Percentiles rank a stretch among this genome's conserved stretches.
phyloP scores from a whole-genome alignment of 2,113 vertebrate species.

The Uria lomvia region DNA sequence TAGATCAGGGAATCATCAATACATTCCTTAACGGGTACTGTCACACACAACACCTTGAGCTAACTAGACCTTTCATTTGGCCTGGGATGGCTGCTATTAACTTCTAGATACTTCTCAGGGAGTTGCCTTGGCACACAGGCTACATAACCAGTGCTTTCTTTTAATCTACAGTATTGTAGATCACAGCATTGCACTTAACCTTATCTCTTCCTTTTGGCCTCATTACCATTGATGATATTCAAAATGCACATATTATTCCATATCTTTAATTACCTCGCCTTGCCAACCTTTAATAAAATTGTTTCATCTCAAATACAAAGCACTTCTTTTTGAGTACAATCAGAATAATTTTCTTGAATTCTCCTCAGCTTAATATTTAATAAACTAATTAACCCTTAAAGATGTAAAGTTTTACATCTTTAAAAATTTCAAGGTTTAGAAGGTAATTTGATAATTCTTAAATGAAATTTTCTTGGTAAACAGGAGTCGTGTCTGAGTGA shows the following conservation, averaged over 20 bases:
- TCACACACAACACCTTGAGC: background rate
- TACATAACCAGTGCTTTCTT: background rate
- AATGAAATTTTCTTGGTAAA: background rate
- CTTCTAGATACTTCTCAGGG: background rate
- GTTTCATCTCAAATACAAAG: slow-evolving; percentile 55
- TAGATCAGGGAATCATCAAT: background rate
- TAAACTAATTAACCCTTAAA: background rate
- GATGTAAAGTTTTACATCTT: background rate
- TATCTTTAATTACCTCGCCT: slow-evolving; percentile 20
- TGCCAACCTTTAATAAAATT: slow-evolving; percentile 9
- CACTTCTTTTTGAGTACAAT: background rate
- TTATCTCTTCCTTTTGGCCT: slow-evolving; percentile 39
- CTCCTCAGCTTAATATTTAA: background rate
- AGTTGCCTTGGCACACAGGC: background rate
- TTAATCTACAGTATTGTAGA: background rate
- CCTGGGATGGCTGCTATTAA: background rate
- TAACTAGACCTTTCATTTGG: background rate
- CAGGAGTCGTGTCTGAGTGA: background rate
- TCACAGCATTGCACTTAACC: background rate
- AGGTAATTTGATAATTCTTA: background rate
- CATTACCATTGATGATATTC: slow-evolving; percentile 17
- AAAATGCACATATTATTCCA: slow-evolving; percentile 11
- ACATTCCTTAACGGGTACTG: accelerated
- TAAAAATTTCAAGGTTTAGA: background rate
- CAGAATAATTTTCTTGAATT: background rate